Conservation (phyloP, 2,888 invertebrate genomes). For the Scaptomyza parva region DNA sequence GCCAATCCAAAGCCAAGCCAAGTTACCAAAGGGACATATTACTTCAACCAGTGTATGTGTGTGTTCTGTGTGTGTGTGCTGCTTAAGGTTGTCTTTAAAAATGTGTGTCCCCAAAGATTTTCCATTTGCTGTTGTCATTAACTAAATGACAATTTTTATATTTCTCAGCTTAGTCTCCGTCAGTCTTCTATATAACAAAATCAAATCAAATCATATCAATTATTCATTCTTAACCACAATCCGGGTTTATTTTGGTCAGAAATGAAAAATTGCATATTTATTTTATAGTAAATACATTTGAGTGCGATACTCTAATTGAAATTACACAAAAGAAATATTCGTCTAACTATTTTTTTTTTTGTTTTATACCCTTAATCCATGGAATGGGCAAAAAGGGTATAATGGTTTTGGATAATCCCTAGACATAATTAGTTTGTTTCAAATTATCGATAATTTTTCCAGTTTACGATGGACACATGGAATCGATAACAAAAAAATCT, state of each 20-base stretch:
- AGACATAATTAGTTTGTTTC: no score
- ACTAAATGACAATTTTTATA: background rate
- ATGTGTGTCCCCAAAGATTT: constrained; percentile 10
- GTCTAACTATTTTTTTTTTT: background rate
- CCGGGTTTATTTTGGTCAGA: background rate
- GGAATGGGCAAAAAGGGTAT: no score
- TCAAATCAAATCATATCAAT: background rate
- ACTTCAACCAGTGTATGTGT: background rate
- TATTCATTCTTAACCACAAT: background rate
- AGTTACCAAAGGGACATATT: background rate
- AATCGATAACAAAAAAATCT: no score
- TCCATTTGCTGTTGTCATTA: constrained; percentile 28
- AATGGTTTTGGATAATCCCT: no score
- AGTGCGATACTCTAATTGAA: background rate
- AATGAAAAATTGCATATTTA: no score
- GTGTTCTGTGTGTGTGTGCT: background rate
- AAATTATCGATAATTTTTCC: no score
- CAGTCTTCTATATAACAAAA: background rate
- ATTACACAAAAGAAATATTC: background rate
- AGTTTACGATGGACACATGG: no score
- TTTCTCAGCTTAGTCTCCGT: background rate
- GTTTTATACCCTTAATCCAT: no score
- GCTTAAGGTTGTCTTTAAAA: background rate
- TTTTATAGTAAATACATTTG: background rate
- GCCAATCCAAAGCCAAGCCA: no score